These are phyloP conservation scores for Chymomyza amoena DNA, from an alignment of 2,888 invertebrate species.

Conservation along the genomic window DNA sequence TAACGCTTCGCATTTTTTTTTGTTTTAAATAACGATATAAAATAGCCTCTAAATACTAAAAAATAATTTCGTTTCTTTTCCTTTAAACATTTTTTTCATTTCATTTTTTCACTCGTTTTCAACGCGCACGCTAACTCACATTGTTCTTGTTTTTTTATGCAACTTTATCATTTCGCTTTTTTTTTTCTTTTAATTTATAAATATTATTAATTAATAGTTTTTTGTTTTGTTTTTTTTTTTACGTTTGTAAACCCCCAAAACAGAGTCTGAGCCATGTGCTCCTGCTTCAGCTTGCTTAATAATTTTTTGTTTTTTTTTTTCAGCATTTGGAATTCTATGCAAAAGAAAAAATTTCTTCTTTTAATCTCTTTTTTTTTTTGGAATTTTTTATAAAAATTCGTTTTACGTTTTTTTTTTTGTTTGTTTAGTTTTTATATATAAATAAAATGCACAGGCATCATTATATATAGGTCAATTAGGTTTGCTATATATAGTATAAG, in stretches of 20 bases:
- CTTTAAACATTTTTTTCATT: constrained; percentile 28
- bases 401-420: constrained; percentile 42
- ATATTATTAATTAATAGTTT: constrained; percentile 24
- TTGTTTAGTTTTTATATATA: constrained; percentile 29
- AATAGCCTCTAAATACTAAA: constrained; percentile 78
- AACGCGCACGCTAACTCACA: constrained; percentile 57
- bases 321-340: constrained; percentile 58
- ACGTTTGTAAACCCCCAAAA: constrained; percentile 36
- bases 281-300: background rate
- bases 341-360: constrained; percentile 6
- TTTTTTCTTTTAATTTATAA: constrained; percentile 9
- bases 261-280: constrained; percentile 2
- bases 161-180: background rate
- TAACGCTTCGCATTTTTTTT: constrained; percentile 23
- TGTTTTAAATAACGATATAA: constrained; percentile 73
- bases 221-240: constrained; percentile 2
- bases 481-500: constrained; percentile 26
- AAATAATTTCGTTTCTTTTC: constrained; percentile 65
- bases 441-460: constrained; percentile 46
- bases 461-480: constrained; percentile 10
- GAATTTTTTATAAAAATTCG: constrained; percentile 67
- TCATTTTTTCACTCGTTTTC: constrained; percentile 44
- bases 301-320: constrained; percentile 20
- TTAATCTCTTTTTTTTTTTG: constrained; percentile 26
- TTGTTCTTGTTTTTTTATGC: constrained; percentile 23